A percentile compares a stretch with the other conserved stretches of the same genome.
Conservation (phyloP, 2,113 vertebrate genomes). For the Heliornis fulica region DNA sequence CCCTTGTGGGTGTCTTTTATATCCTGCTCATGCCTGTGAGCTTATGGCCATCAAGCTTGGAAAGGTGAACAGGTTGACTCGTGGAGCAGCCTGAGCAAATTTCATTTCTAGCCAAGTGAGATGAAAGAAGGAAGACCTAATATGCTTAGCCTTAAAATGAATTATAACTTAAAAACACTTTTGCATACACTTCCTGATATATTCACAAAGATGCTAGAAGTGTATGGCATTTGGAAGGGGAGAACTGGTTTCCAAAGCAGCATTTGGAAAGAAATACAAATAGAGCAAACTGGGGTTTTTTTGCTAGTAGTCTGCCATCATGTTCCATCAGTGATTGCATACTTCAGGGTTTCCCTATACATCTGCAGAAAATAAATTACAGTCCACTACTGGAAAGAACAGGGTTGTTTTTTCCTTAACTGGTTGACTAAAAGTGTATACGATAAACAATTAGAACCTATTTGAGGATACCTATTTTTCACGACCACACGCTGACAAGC, state of each 20-base stretch:
- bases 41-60: neutral
- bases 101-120: neutral
- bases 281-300: neutral
- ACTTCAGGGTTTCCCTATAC: neutral
- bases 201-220: neutral
- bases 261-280: neutral
- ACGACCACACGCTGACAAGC: neutral
- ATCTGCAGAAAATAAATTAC: neutral
- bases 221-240: accelerated
- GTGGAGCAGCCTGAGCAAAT: neutral
- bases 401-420: neutral
- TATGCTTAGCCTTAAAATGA: neutral
- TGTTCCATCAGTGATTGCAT: neutral
- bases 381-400: neutral
- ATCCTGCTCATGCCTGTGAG: neutral
- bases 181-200: neutral
- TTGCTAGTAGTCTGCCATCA: neutral
- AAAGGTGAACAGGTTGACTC: neutral
- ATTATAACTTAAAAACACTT: neutral
- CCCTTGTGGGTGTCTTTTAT: neutral
- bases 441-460: neutral
- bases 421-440: neutral
- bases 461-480: neutral
- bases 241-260: neutral
- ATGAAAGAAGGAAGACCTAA: neutral